These are phyloP conservation scores for Embidobia sp. DNA, from an alignment of 2,888 invertebrate species.

Conservation along the genomic window DNA sequence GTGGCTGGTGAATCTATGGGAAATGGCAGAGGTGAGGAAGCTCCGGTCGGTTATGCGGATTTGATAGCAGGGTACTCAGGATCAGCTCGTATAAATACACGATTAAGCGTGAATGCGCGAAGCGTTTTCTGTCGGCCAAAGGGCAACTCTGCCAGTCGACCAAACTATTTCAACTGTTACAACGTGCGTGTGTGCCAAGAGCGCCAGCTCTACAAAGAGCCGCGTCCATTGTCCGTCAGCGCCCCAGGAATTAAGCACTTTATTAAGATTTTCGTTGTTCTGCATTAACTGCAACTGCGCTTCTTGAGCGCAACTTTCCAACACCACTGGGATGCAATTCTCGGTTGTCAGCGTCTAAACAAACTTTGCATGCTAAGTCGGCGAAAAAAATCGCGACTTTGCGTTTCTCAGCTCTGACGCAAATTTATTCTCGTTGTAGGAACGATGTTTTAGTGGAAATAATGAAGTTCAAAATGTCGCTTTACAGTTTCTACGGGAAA, in stretches of 20 bases:
- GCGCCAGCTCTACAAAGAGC: slow-evolving; percentile 25
- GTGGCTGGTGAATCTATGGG: slow-evolving; percentile 75
- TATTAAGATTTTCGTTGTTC: slow-evolving; percentile 40
- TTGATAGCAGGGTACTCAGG: slow-evolving; percentile 53
- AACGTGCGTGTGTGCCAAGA: slow-evolving; percentile 19
- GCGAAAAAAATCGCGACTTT: slow-evolving; percentile 5
- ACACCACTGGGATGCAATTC: not conserved
- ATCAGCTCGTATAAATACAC: slow-evolving; percentile 48
- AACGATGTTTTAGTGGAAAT: no score
- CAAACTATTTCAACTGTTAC: slow-evolving; percentile 41
- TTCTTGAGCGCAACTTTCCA: slow-evolving; percentile 28
- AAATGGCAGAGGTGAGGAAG: slow-evolving; percentile 75
- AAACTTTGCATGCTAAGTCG: no score
- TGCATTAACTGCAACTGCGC: slow-evolving; percentile 36
- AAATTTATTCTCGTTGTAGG: no score
- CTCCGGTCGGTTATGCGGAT: slow-evolving; percentile 43
- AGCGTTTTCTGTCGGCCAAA: slow-evolving; percentile 42
- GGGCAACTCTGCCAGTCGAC: slow-evolving; percentile 41
- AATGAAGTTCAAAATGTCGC: no score
- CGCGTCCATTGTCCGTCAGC: slow-evolving; percentile 38
- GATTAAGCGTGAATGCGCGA: slow-evolving; percentile 49
- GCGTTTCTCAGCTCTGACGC: no score
- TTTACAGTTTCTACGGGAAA: no score
- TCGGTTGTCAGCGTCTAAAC: slow-evolving; percentile 1
- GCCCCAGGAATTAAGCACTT: slow-evolving; percentile 39